Base-by-base conservation (phyloP, 2,797 vertebrate genomes). In the Numenius phaeopus region DNA sequence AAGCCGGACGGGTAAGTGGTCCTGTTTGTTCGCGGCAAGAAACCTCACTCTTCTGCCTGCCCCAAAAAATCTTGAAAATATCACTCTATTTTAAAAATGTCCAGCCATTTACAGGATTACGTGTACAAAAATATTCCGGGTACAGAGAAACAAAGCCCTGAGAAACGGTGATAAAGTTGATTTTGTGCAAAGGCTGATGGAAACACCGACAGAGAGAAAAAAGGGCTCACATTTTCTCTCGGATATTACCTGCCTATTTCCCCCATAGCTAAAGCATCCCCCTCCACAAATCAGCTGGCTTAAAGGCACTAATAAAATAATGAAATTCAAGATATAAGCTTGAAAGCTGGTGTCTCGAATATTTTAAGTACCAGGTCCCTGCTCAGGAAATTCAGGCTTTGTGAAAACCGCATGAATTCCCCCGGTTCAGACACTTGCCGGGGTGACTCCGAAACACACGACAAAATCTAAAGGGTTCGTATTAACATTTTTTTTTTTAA, bases 161-260 rank as follows among this genome's bases (percentile, higher is more conserved):
- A 46, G 47, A 21, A 55, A 29, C 0, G 1, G 49, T 61, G 10
- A 18, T 2, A 8, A 14, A 15, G 54, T 0, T 3, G 12, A 1
- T 10, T 32, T 0, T 24, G 22, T 7, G 57, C 4, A 4, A 8
- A 30, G 49, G 40, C 61, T 73, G 39, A 47, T 0, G 23, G 6
- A 22, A 29, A 46, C 5, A 18, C 1, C 5, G 42, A 10, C 7
- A 22, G 19, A 30, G 16, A 23, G 34, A 21, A 19, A 20, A 47
- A 40, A 71, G 29, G 10, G 18, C 2, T 64, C 54, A 0, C 8
- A 0, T 12, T 6, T 30, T 11, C 30, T 23, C 2, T 14, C 10
- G 39, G 49, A 1, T 15, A 4, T 7, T 15, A 55, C 8, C 69
- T 7, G 7, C 22, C 5, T 1, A 8, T 5, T 12, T 9, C 46